Base-by-base conservation (phyloP, 2,888 invertebrate genomes). In the Drymonia ruficornis region DNA sequence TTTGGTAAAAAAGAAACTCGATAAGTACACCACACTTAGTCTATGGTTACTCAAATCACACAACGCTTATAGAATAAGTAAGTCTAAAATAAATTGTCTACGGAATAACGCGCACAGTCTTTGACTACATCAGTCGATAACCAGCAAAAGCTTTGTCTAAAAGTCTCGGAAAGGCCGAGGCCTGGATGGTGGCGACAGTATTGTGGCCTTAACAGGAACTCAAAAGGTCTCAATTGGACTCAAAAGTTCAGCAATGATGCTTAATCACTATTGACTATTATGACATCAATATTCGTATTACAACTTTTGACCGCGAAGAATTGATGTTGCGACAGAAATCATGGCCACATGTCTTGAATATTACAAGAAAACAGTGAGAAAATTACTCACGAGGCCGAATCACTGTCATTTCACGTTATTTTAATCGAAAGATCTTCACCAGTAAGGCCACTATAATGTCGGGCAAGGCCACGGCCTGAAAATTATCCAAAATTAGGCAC, bases 41-140 rank as follows among this genome's bases (percentile, higher is more conserved):
- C 77, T 79, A 80, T 72, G 77, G 78, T 83, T 82, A 79, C 60
- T 83, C 76, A 81, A 84, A 83, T 84, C 83, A 83, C 83, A 83
- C 83, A 78, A 78, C 74, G 80, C 83, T 84, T 82, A 82, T 73
- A 68, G 56, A 23, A 63, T 74, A 73, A 57, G 56, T 62, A 64
- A 56, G 49, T 74, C 67, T 79, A 78, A 76, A 76, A 77, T 71
- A 70, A 77, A 61, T 66, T 63, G 63, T 73, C 70, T 76, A 81
- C 79, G 81, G 82, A 70, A 82, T 81, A 78, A 72, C 71, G 72
- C 69, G 74, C 77, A 75, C 79, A 83, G 82, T 82, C 82, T 82
- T 80, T 74, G 74, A 78, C 79, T 72, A 72, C 63, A 64, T 79
- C 78, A 80, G 79, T 82, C 76, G 70, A 62, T 65, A 64, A 69